Conservation (phyloP, 2,797 vertebrate genomes). For the Miichthys miiuy region DNA sequence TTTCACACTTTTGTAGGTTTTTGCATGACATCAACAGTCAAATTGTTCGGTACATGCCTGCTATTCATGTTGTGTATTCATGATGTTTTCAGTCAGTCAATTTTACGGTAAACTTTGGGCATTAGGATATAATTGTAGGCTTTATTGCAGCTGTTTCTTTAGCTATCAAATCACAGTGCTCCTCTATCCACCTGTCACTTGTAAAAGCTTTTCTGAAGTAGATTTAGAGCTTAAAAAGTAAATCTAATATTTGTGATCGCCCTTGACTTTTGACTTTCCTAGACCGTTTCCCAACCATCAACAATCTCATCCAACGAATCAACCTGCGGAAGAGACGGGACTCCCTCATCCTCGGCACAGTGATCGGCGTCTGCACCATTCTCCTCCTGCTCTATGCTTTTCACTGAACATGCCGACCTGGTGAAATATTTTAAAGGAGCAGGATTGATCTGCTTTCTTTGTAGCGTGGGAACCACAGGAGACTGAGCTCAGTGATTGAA, state of each 20-base stretch:
- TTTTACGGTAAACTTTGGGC: too few species aligned
- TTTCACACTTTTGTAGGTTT: not conserved
- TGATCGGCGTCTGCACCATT: conserved; percentile 95
- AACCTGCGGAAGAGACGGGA: conserved; percentile 97
- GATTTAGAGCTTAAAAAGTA: not conserved
- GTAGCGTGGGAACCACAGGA: conserved; percentile 52
- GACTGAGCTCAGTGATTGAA: conserved; percentile 56
- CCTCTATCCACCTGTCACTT: not conserved
- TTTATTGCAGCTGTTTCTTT: too few species aligned
- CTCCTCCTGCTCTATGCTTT: conserved; percentile 95
- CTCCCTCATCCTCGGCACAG: conserved; percentile 93
- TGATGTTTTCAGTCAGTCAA: not conserved
- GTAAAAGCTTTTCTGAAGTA: not conserved
- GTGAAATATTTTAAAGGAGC: conserved; percentile 56
- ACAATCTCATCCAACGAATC: conserved; percentile 97
- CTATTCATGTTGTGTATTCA: not conserved
- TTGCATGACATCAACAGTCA: not conserved
- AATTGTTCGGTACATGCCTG: not conserved
- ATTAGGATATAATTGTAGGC: too few species aligned
- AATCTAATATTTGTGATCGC: conserved; percentile 14
- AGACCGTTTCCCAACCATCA: conserved; percentile 98
- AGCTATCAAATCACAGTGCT: too few species aligned
- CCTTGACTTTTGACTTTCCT: conserved; percentile 66
- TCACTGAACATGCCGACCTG: conserved; percentile 88
- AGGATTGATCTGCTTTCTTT: conserved; percentile 53